phyloP scores from a whole-genome alignment of 2,797 vertebrate genomes.

The Enteromius anoplus region DNA sequence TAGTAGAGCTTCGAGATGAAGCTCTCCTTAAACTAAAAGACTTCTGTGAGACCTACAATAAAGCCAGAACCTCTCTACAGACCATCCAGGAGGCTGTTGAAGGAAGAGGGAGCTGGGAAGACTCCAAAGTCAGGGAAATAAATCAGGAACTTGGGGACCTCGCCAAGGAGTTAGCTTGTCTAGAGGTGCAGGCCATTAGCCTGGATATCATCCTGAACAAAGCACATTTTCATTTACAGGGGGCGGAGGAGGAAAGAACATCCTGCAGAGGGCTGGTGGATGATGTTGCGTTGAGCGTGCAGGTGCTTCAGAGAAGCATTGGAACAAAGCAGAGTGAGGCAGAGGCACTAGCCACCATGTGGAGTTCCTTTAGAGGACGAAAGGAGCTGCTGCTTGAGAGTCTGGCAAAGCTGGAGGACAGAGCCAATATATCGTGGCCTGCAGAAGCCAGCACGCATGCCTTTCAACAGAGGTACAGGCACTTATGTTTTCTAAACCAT shows the following conservation, averaged over 20 bases:
- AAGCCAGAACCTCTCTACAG: slow-evolving; percentile 68
- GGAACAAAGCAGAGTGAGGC: slow-evolving; percentile 85
- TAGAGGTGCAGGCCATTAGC: slow-evolving; percentile 82
- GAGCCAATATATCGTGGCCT: slow-evolving; percentile 74
- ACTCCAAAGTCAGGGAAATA: slow-evolving; percentile 81
- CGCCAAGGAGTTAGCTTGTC: slow-evolving; percentile 76
- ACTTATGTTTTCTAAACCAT: neutral
- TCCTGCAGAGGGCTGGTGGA: slow-evolving; percentile 79
- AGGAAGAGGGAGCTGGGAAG: slow-evolving; percentile 83
- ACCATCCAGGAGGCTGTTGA: slow-evolving; percentile 81
- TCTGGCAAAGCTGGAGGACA: slow-evolving; percentile 85
- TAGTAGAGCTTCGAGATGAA: slow-evolving; percentile 78
- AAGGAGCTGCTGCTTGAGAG: slow-evolving; percentile 86
- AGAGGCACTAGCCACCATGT: slow-evolving; percentile 83
- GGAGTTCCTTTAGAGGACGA: slow-evolving; percentile 83
- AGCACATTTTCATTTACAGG: slow-evolving; percentile 86
- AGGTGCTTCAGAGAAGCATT: slow-evolving; percentile 84
- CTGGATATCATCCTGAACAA: slow-evolving; percentile 88
- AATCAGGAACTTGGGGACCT: slow-evolving; percentile 76
- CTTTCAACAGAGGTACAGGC: slow-evolving; percentile 88
- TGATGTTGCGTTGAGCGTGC: slow-evolving; percentile 71
- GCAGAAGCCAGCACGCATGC: slow-evolving; percentile 84
- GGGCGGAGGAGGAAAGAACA: slow-evolving; percentile 69
- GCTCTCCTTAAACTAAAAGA: slow-evolving; percentile 76
- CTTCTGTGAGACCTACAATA: slow-evolving; percentile 78